Percentiles rank a stretch among this genome's conserved stretches.
phyloP scores from a whole-genome alignment of 2,888 invertebrate genomes.

The Callyntrura sp. region DNA sequence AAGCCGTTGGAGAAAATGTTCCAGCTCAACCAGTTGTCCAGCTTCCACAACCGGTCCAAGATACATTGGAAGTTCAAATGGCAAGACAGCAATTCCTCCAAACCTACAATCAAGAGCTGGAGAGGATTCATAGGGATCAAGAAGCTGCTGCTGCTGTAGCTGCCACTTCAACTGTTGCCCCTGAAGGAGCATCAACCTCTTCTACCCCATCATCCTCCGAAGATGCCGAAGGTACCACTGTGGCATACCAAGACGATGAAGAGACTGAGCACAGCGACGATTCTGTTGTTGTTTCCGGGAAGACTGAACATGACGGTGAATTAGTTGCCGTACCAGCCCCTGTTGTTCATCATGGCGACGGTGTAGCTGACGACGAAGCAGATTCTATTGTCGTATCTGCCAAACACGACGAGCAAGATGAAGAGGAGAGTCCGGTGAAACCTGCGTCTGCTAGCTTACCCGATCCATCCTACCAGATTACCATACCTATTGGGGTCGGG shows the following conservation, averaged over 20 bases:
- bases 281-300: slow-evolving; percentile 37
- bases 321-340: background rate
- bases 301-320: slow-evolving; percentile 16
- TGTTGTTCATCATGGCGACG: background rate
- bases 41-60: slow-evolving; percentile 86
- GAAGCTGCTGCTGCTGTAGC: slow-evolving; percentile 55
- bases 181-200: background rate
- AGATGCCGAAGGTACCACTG: background rate
- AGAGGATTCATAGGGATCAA: slow-evolving; percentile 44
- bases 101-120: slow-evolving; percentile 68
- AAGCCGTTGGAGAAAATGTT: slow-evolving; percentile 89
- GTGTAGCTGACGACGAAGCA: background rate
- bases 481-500: slow-evolving; percentile 65
- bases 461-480: slow-evolving; percentile 52
- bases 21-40: slow-evolving; percentile 85
- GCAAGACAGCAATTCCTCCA: slow-evolving; percentile 87
- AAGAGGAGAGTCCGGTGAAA: background rate
- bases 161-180: slow-evolving; percentile 32
- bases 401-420: slow-evolving; percentile 1
- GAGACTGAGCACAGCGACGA: slow-evolving; percentile 28
- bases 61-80: slow-evolving; percentile 90
- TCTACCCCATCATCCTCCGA: too few relatives aligned
- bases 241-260: background rate
- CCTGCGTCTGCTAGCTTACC: slow-evolving; percentile 26
- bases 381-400: slow-evolving; percentile 61